These are phyloP conservation scores for Luperina testacea DNA, from an alignment of 2,888 invertebrate species.

Conservation along the genomic window DNA sequence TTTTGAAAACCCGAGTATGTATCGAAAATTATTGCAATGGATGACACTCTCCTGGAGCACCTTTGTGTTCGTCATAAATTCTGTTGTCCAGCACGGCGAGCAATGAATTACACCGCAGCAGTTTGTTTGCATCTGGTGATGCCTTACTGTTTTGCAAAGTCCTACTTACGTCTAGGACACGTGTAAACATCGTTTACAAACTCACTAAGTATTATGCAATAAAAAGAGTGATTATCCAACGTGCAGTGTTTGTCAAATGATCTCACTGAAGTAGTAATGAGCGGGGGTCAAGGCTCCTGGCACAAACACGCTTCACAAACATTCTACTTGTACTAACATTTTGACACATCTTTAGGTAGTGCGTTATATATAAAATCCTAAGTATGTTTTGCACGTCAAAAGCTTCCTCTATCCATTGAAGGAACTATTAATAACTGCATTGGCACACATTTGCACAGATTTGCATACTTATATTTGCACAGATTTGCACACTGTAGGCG, in stretches of 20 bases:
- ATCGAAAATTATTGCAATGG: neutral
- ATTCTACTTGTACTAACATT: slow-evolving; percentile 21
- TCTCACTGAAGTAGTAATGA: slow-evolving; percentile 45
- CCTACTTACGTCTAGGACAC: neutral
- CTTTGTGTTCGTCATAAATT: neutral
- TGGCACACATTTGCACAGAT: neutral
- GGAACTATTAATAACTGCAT: neutral
- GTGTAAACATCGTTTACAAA: slow-evolving; percentile 27
- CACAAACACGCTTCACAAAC: slow-evolving; percentile 37
- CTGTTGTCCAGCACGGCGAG: neutral
- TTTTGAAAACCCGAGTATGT: neutral
- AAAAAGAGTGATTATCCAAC: slow-evolving; percentile 51
- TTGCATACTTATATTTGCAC: neutral
- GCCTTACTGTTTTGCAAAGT: neutral
- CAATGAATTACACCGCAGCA: neutral
- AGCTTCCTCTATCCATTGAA: too few species aligned
- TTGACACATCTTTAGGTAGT: neutral
- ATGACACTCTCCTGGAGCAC: neutral
- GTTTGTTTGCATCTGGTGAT: slow-evolving; percentile 1
- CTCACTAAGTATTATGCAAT: slow-evolving; percentile 18
- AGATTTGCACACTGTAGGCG: too few species aligned
- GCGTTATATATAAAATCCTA: neutral
- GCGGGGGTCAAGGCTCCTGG: slow-evolving; percentile 33
- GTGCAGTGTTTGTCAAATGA: slow-evolving; percentile 49
- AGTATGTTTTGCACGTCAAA: neutral